Base-by-base conservation (phyloP, 2,113 vertebrate species). In the Pachypanchax playfairii region DNA sequence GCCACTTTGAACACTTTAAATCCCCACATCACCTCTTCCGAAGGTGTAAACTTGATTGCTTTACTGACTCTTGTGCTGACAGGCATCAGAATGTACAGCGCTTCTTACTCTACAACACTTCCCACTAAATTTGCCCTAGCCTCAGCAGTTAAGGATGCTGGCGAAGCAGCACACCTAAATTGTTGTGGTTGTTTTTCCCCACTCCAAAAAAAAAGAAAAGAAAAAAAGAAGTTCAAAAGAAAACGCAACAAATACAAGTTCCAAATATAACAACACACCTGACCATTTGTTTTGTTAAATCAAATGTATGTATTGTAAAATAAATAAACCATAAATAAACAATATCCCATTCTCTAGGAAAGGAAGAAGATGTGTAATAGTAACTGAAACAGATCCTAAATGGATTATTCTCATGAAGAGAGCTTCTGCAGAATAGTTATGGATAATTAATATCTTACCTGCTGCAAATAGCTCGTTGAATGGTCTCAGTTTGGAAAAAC, bases 21-120 rank as follows among this genome's bases (percentile, higher is more conserved):
- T n/a, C 38, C 49, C 60, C 43, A 38, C 31, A 25, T 58, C 42
- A 28, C 39, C n/a, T 66, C 43, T 55, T 29, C 1, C 5, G 42
- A 70, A 80, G 51, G 66, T 76, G 65, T 44, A 73, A 77, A 82
- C 73, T 43, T 8, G 65, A 73, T 55, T 53, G 49, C 79, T 77
- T 83, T 65, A 70, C 55, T 58, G 52, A 31, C 33, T 63, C 43
- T 70, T 73, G 29, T 73, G 66, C 65, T 72, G 62, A 54, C 65
- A 66, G 63, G 56, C 60, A 50, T 65, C 52, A 33, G 29, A 42
- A 29, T 42, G 56, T 54, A 47, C 33, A 13, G 26, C 9, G 0
- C 48, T 51, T 70, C 46, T 55, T 28, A 29, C n/a, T 33, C 47
- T 43, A 57, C 46, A 15, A 33, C 14, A 0, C 49, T 52, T 69